Conservation (phyloP, 2,888 invertebrate genomes). For the Cataglyphis altisquamis region DNA sequence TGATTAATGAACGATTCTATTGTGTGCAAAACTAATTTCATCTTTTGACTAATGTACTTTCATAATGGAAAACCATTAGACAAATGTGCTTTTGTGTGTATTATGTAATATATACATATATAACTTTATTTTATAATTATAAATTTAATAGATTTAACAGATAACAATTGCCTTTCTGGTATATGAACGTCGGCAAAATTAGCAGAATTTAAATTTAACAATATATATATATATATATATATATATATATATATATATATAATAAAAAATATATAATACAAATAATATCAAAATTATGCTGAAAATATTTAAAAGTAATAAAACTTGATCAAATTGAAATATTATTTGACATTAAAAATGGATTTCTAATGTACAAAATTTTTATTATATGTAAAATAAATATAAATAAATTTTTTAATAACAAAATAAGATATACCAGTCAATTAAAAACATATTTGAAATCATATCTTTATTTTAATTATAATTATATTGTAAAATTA, state of each 20-base stretch:
- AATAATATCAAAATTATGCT: slow-evolving; percentile 3
- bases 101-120: neutral
- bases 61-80: neutral
- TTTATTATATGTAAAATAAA: slow-evolving; percentile 10
- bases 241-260: neutral
- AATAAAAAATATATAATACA: neutral
- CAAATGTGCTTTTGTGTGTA: neutral
- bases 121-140: neutral
- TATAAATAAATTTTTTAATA: neutral
- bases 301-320: slow-evolving; percentile 3
- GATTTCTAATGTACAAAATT: neutral
- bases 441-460: neutral
- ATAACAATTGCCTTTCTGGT: neutral
- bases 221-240: neutral
- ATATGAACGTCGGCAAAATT: neutral
- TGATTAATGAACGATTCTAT: slow-evolving; percentile 14
- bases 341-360: neutral
- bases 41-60: neutral
- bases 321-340: neutral
- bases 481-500: neutral
- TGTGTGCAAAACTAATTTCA: slow-evolving; percentile 1
- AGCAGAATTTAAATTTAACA: neutral
- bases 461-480: neutral
- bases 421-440: neutral
- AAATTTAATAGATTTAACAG: neutral